phyloP scores from a whole-genome alignment of 2,888 invertebrate genomes.

The Athrips mouffetella region DNA sequence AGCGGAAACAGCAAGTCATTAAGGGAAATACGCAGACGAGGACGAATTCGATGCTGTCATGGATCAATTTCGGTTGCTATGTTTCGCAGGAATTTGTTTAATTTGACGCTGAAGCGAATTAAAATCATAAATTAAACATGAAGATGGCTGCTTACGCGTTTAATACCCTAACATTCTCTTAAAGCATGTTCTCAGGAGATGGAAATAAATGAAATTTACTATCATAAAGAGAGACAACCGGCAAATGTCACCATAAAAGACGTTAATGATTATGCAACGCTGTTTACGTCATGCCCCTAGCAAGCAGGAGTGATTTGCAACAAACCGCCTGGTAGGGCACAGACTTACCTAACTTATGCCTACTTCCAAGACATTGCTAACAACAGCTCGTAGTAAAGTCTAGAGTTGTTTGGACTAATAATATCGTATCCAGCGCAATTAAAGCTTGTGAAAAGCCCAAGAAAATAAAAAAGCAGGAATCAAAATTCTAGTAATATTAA shows the following conservation, averaged over 20 bases:
- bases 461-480: too few species aligned
- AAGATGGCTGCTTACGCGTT: too few species aligned
- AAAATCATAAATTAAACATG: too few species aligned
- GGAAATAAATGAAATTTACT: background rate
- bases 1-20: conserved; percentile 20
- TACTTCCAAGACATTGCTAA: background rate
- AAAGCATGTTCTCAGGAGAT: too few species aligned
- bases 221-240: background rate
- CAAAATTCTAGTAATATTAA: too few species aligned
- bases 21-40: conserved; percentile 27
- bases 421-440: too few species aligned
- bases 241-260: conserved; percentile 1
- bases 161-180: too few species aligned
- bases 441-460: too few species aligned
- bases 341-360: background rate
- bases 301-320: conserved; percentile 26
- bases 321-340: background rate
- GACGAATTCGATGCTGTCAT: background rate
- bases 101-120: too few species aligned
- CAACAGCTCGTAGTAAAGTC: background rate
- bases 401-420: too few species aligned
- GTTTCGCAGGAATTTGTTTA: too few species aligned
- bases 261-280: background rate
- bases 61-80: background rate
- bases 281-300: background rate